Base-by-base conservation (phyloP, 2,797 vertebrate genomes). In the Gallinago solitaria region DNA sequence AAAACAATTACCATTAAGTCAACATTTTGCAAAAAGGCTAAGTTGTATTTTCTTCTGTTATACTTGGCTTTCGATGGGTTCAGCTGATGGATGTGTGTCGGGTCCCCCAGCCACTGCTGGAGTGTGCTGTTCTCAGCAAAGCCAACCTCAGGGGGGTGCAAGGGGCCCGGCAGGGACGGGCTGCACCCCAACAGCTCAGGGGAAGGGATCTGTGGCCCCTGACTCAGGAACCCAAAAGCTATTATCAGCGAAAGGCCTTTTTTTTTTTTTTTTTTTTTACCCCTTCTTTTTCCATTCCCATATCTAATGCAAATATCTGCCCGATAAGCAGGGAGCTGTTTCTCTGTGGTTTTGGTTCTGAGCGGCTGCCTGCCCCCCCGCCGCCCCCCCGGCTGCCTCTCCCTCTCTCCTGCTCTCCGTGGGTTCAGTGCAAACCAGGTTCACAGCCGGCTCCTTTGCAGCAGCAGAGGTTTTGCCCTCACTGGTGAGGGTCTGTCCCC, bases 181-280 rank as follows among this genome's bases (percentile, higher is more conserved):
- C 61, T 35, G 50, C n/a, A 12, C 51, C n/a, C 7, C 2, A 19
- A 6, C 65, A 11, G 41, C 48, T 21, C 20, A 12, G 71, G 35
- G 16, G 30, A 23, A 33, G 2, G 1, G 35, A 50, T 25, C 65
- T 71, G 57, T 25, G 30, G 12, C 75, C 37, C 35, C 59, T 35
- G 11, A 7, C 35, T n/a, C 17, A 4, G 37, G 12, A 37, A n/a
- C 48, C 11, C 15, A 9, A 27, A 39, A 23, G 50, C 24, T 15
- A 43, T 25, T 50, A 32, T 15, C 23, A 50, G 56, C 0, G 0
- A 43, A 50, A 70, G 15, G 12, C 1, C 1, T 64, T 57, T 53
- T 27, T 28, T 30, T 17, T 18, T 11, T 51, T n/a, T n/a, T 28
- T 51, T 51, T 28, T 28, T 51, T 51, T 16, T 17, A 6, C 27